Evolutionary conservation across 2,797 vertebrate species (phyloP), one percentile per base, ranked within the genome.

Genomic region (Dendrocincla tyrannina): DNA sequence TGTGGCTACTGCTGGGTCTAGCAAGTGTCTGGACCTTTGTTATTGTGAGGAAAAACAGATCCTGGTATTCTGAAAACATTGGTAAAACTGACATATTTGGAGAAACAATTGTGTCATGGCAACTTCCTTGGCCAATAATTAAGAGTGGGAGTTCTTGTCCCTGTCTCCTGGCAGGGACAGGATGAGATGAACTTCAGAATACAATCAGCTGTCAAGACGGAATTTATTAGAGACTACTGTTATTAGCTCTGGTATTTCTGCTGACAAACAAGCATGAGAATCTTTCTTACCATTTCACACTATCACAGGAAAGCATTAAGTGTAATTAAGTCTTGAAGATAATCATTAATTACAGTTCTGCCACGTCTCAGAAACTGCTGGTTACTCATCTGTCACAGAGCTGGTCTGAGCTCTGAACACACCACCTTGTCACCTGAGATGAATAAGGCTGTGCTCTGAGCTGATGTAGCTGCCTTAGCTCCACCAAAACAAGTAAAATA

Each of bases 301-400:
- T 13, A 7, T 39, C 68, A 58, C 81, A 93, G 74, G 32, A 93
- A 39, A 84, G 37, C 64, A 84, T 94, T 86, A 94, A 86, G 81
- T 5, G 1, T 81, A 93, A 96, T 94, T 95, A 97, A 96, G 60
- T 70, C 78, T 83, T 53, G 85, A 95, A 91, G 63, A 64, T 49
- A 64, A n/a, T 39, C 1, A 2, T 59, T 93, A 49, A 81, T 62
- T 79, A 49, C 50, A 73, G 37, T 24, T 87, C n/a, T 90, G 69
- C 78, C 13, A 3, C 37, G 70, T 79, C 79, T 96, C 88, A 85
- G 75, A 82, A 91, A 64, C 85, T 60, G 50, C 49, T 94, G 81
- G 72, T 69, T 81, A 15, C 35, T 63, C 72, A 55, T 79, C 42
- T 96, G 91, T 56, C 30, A 28, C 1, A 4, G 85, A 63, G 10